phyloP scores from a whole-genome alignment of 2,888 invertebrate genomes.

The Elmis aenea region DNA sequence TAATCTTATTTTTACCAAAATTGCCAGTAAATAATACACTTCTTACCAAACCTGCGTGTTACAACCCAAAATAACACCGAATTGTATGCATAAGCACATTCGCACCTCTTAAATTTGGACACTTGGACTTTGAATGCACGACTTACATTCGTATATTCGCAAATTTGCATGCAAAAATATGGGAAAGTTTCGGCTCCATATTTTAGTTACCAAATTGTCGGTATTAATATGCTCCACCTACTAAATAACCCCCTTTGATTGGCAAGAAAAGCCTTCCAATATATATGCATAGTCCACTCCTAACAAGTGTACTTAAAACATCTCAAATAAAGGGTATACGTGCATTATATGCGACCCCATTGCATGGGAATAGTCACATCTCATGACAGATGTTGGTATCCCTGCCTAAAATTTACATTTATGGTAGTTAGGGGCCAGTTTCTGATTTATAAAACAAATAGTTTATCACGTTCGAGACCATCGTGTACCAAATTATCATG shows the following conservation, averaged over 20 bases:
- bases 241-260: constrained; percentile 32
- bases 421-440: neutral
- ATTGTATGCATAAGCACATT: constrained; percentile 7
- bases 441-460: neutral
- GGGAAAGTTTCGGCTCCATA: constrained; percentile 15
- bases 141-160: no score
- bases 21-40: constrained; percentile 8
- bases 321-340: constrained; percentile 29
- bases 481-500: no score
- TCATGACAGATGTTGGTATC: constrained; percentile 31
- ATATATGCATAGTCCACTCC: constrained; percentile 24
- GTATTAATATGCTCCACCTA: constrained; percentile 28
- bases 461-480: no score
- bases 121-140: no score
- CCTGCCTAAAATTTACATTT: constrained; percentile 4
- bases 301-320: constrained; percentile 29
- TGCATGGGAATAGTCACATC: constrained; percentile 29
- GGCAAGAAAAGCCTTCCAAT: constrained; percentile 26
- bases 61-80: constrained; percentile 7
- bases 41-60: constrained; percentile 6
- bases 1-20: no score
- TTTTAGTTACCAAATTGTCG: constrained; percentile 17
- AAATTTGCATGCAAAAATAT: constrained; percentile 16
- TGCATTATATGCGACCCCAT: constrained; percentile 32
- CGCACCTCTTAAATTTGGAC: constrained; percentile 11